A percentile compares a stretch with the other conserved stretches of the same genome.
phyloP scores from a whole-genome alignment of 2,888 invertebrate genomes.

The Cantharis flavilabris region DNA sequence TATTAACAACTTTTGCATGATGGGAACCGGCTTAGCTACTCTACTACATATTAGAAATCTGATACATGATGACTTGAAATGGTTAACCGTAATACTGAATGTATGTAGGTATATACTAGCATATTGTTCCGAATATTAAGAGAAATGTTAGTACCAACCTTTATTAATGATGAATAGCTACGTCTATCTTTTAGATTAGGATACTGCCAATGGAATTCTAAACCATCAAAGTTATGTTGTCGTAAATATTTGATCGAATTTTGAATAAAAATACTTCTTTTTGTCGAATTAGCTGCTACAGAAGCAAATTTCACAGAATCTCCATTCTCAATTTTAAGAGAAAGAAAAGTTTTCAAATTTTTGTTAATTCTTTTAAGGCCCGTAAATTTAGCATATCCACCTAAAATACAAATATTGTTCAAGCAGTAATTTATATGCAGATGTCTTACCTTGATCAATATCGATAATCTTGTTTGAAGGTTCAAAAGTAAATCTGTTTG shows the following conservation, averaged over 20 bases:
- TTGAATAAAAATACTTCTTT: slow-evolving; percentile 80
- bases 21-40: too few species aligned
- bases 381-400: slow-evolving; percentile 92
- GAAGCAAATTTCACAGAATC: slow-evolving; percentile 88
- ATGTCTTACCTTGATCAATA: slow-evolving; percentile 81
- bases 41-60: too few species aligned
- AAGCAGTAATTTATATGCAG: background rate
- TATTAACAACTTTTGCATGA: too few species aligned
- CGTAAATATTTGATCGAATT: slow-evolving; percentile 84
- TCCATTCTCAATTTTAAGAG: slow-evolving; percentile 94
- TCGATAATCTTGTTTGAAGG: slow-evolving; percentile 96
- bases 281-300: slow-evolving; percentile 79
- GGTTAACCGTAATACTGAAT: too few species aligned
- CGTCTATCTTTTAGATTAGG: background rate
- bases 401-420: slow-evolving; percentile 54
- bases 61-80: too few species aligned
- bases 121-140: too few species aligned
- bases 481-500: slow-evolving; percentile 86
- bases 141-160: background rate
- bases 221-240: slow-evolving; percentile 75
- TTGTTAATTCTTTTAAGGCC: slow-evolving; percentile 93
- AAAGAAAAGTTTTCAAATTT: slow-evolving; percentile 85
- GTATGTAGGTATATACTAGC: too few species aligned
- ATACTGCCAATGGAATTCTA: background rate
- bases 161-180: background rate